Conservation (phyloP, 1,140 invertebrate species). For the Batillaria attramentaria region DNA sequence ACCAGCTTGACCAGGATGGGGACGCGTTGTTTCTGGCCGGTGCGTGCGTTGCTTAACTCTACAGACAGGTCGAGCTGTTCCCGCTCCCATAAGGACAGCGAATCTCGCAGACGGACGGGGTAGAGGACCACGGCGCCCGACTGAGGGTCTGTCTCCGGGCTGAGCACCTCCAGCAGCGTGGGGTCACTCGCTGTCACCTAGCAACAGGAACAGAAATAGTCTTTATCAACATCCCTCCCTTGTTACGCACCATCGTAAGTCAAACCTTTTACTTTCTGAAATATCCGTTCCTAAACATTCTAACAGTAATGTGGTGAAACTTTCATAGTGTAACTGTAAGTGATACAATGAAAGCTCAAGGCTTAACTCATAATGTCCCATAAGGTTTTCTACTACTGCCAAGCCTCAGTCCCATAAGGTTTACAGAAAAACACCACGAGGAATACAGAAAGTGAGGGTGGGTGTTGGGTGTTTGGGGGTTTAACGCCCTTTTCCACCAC, state of each 20-base stretch:
- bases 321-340: neutral
- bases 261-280: neutral
- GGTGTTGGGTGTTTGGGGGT: no score
- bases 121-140: constrained; percentile 50
- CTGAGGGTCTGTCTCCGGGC: constrained; percentile 54
- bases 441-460: no score
- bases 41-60: constrained; percentile 53
- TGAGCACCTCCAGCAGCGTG: constrained; percentile 56
- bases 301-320: neutral
- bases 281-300: neutral
- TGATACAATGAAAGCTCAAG: neutral
- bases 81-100: constrained; percentile 56
- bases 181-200: constrained; percentile 65
- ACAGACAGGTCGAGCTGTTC: constrained; percentile 60
- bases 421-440: no score
- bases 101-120: constrained; percentile 61
- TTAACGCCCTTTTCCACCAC: no score
- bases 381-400: no score
- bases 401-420: no score
- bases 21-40: constrained; percentile 62
- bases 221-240: neutral
- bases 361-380: neutral
- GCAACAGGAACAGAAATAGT: neutral
- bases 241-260: neutral
- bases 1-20: constrained; percentile 63